A percentile compares a stretch with the other conserved stretches of the same genome.
Conservation (phyloP, 2,797 vertebrate species). For the Enteromius thamalakanensis region DNA sequence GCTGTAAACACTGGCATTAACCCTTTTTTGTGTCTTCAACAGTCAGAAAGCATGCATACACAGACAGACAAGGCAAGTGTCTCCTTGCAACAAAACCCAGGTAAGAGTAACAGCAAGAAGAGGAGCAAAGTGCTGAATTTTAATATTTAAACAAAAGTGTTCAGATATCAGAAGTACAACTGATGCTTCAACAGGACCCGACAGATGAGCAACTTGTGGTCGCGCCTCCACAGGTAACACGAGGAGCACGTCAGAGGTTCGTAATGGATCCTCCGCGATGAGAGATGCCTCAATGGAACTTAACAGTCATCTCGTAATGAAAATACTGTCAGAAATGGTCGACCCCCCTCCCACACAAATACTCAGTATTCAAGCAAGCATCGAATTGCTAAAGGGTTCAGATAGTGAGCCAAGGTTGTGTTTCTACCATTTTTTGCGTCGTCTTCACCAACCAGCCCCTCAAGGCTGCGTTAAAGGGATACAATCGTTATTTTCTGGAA, state of each 20-base stretch:
- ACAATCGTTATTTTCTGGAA: slow-evolving; percentile 41
- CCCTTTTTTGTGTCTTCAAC: slow-evolving; percentile 60
- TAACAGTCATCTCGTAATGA: slow-evolving; percentile 50
- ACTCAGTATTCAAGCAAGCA: slow-evolving; percentile 36
- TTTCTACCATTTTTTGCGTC: neutral
- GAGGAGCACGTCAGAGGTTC: slow-evolving; percentile 17
- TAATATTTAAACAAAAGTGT: slow-evolving; percentile 75
- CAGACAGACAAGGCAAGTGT: slow-evolving; percentile 68
- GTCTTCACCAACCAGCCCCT: slow-evolving; percentile 22
- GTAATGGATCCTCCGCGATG: slow-evolving; percentile 14
- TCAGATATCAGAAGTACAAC: slow-evolving; percentile 70
- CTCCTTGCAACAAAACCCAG: slow-evolving; percentile 69
- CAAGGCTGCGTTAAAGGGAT: slow-evolving; percentile 57
- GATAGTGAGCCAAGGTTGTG: slow-evolving; percentile 27
- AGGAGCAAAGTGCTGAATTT: slow-evolving; percentile 79
- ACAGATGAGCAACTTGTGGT: slow-evolving; percentile 36
- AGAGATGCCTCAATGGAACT: slow-evolving; percentile 35
- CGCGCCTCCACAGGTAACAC: slow-evolving; percentile 10
- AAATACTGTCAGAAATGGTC: slow-evolving; percentile 38
- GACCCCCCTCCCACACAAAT: slow-evolving; percentile 29
- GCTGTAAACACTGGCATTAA: slow-evolving; percentile 71
- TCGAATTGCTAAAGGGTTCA: slow-evolving; percentile 25
- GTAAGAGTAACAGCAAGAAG: slow-evolving; percentile 73
- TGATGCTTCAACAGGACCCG: slow-evolving; percentile 60
- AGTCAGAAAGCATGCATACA: slow-evolving; percentile 77